phyloP scores from a whole-genome alignment of 2,888 invertebrate genomes.

The Andrena dorsata region DNA sequence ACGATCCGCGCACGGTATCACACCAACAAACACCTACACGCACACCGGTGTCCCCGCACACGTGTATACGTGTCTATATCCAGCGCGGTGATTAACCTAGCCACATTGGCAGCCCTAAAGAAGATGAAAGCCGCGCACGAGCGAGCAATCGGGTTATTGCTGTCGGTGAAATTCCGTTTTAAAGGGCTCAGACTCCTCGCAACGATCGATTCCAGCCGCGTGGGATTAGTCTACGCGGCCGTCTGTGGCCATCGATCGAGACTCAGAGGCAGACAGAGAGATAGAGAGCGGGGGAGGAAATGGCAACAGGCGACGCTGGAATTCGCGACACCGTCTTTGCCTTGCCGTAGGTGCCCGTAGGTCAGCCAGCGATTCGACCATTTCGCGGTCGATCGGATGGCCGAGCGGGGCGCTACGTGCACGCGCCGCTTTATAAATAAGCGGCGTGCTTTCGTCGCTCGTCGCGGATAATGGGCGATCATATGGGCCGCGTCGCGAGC shows the following conservation, averaged over 20 bases:
- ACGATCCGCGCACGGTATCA: constrained; percentile 54
- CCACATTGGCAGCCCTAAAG: constrained; percentile 53
- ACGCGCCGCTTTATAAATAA: constrained; percentile 61
- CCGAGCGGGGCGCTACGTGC: not conserved
- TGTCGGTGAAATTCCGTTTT: constrained; percentile 51
- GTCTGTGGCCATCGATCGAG: constrained; percentile 4
- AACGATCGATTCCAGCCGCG: constrained; percentile 2
- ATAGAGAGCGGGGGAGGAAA: not conserved
- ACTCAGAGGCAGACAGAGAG: not conserved
- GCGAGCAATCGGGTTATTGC: constrained; percentile 63
- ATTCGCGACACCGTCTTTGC: not conserved
- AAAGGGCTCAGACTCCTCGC: constrained; percentile 10
- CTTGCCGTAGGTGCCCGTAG: not conserved
- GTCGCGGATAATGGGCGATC: constrained; percentile 52
- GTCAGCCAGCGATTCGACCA: constrained; percentile 37
- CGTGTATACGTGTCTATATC: constrained; percentile 50
- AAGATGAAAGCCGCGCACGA: constrained; percentile 63
- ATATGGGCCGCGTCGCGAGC: constrained; percentile 51
- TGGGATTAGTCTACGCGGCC: constrained; percentile 13
- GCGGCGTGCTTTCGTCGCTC: constrained; percentile 30
- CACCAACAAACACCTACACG: constrained; percentile 64
- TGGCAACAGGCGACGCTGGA: not conserved
- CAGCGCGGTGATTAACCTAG: constrained; percentile 59
- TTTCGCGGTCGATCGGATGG: constrained; percentile 59
- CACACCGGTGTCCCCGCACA: constrained; percentile 33